Percentiles rank a stretch among this genome's conserved stretches.
Evolutionary conservation across 2,797 vertebrate genomes (phyloP).

Genomic region (Platalea minor): DNA sequence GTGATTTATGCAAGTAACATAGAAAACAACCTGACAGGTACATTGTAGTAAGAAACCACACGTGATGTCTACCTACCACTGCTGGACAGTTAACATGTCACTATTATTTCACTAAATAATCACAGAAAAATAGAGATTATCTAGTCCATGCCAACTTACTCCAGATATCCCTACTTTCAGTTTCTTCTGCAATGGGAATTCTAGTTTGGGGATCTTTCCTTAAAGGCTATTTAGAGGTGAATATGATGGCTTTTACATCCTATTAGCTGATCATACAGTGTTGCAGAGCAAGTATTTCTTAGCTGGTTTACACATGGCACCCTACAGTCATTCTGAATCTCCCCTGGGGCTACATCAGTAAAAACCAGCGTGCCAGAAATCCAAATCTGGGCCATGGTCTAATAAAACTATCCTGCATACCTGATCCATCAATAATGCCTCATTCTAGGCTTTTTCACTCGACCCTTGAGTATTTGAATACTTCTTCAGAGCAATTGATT

Average conservation of each 20-base stretch:
- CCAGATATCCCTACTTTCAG: not conserved
- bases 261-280: not conserved
- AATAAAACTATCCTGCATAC: not conserved
- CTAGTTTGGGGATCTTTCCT: not conserved
- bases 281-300: not conserved
- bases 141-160: not conserved
- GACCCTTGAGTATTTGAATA: not conserved
- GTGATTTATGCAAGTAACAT: not conserved
- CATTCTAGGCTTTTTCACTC: not conserved
- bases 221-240: not conserved
- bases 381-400: not conserved
- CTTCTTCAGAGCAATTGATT: not conserved
- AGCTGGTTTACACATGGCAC: not conserved
- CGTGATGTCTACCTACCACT: not conserved
- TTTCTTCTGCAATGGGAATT: not conserved
- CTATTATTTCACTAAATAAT: not conserved
- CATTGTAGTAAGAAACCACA: not conserved
- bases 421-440: not conserved
- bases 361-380: not conserved
- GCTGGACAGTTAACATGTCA: not conserved
- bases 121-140: not conserved
- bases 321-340: not conserved
- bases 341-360: not conserved
- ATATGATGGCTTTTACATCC: not conserved
- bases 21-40: not conserved